Evolutionary conservation across 30 jellyfish, hydroid and myxozoan genomes (phyloP), one percentile per base, ranked within the genome.

Genomic region (Pelagia noctiluca): DNA sequence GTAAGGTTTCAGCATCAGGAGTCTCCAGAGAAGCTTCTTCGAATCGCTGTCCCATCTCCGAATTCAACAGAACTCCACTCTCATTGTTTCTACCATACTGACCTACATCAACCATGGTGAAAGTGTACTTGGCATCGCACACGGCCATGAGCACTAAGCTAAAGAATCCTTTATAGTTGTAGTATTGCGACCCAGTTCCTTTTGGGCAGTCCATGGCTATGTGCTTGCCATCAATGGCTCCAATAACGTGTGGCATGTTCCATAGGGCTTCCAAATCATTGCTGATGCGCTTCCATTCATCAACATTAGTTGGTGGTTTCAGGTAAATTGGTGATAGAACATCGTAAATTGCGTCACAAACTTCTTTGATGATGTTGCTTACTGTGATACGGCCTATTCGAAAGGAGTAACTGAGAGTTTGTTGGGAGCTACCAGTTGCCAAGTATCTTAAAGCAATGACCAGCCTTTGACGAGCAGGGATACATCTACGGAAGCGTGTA

Each of bases 61-160:
- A 73, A 28, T 85, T 62, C 12, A 25, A n/a, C 42, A 85, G 53
- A 24, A 85, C 86, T 3, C 78, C 83, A 32, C 85, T 47, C 25
- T 85, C 90, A 36, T 75, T 85, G 68, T 85, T 76, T 19, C 75
- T 53, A n/a, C 96, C 91, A 76, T 85, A 76, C 35, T 63, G 38
- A 8, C 95, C 90, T 2, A 73, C 32, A 63, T 74, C 83, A n/a
- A n/a, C n/a, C n/a, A n/a, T n/a, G 1, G 90, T 64, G 38, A 85
- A 85, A n/a, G 24, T 35, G 31, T 85, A 76, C 24, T 50, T 76
- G 26, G 96, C 96, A 72, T 83, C 89, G 46, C 91, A 87, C 13
- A 87, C 38, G 66, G 96, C 96, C 49, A 87, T 75, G 38, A 87
- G 85, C 1, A 48, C 86, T 26, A 75, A 16, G 63, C 92, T 87